Base-by-base conservation (phyloP, 2,797 vertebrate species). In the Rachycentron canadum region DNA sequence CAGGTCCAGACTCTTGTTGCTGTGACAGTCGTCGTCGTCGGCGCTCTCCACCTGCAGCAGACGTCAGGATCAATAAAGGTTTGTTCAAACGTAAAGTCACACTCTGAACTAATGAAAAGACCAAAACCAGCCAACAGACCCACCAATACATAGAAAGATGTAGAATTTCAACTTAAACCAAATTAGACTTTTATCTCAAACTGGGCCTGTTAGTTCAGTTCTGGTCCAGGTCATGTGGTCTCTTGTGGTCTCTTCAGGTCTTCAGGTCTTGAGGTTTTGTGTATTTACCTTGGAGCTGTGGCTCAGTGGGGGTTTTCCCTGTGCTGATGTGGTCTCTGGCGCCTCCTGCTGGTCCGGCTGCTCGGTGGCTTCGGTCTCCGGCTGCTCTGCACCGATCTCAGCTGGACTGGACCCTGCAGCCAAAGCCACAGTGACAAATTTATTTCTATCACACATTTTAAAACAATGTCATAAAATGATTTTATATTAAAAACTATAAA, bases 1-100 rank as follows among this genome's bases (percentile, higher is more conserved):
- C 66, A 99, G 95, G 92, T 99, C 98, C 91, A 98, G 94, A 91
- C 97, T 99, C 87, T 96, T 97, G 94, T 98, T 98, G 96, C 97
- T 99, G 87, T 96, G 94, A 3, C 94, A 93, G 89, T 98, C 96
- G 0, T 94, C 94, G 26, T 96, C 95, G 0, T 96, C 96, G 0
- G 91, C 61, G 25, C 85, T 92, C 52, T 93, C 94, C 12, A 83
- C 81, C 62, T 88, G 80, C 0, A 57, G 7, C 30, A 58, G 16
- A 32, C 10, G 1, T 8, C 13, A 8, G 40, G n/a, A 50, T 36
- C n/a, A 49, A 10, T 19, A 19, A 43, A 43, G 16, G 16, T 43
- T 43, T 5, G 16, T 17, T 43, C 17, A 19, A 43, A 43, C 5
- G 32, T 32, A 32, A n/a, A n/a, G n/a, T n/a, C n/a, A n/a, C n/a